Base-by-base conservation (phyloP, 2,888 invertebrate species). In the Andrena dorsata region DNA sequence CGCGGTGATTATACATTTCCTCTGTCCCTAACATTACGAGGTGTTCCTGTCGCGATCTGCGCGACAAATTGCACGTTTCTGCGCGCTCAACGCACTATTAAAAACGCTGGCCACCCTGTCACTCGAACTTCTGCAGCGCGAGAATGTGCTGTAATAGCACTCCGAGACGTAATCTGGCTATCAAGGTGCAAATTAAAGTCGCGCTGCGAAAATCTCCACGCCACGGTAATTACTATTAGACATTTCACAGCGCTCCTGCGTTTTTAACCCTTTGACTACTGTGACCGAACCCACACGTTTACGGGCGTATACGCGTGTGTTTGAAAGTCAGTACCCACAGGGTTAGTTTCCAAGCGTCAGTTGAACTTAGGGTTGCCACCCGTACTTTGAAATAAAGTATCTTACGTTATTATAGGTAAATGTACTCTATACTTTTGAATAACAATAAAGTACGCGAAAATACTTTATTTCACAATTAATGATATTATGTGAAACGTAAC, bases 61-160 rank as follows among this genome's bases (percentile, higher is more conserved):
- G 20, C 10, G 10, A 20, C 16, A 58, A 74, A 74, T 66, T 74
- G 41, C 26, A 58, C 56, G 10, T 53, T 6, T 41, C 26, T n/a
- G 41, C 41, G 28, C n/a, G 2, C 13, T 7, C 16, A 30, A 65
- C 41, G 73, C 56, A 20, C 56, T 73, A 73, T 73, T 66, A 65
- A 73, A 66, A 64, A 47, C 20, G 41, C 73, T 8, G 6, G n/a
- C 30, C 20, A 49, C 13, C 30, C 13, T 10, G 60, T 49, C 10
- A 10, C 41, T 41, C 26, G 51, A 35, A 28, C 41, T 56, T 28
- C 28, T 58, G n/a, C 13, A 16, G 23, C 56, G 41, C 8, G 16
- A 23, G 3, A 49, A 32, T 10, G 16, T 30, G 32, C 16, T 41
- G 58, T 23, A 68, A 30, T 13, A 7, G 0, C 23, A 20, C 2